These are phyloP conservation scores for Resseliella maxima DNA, from an alignment of 2,888 invertebrate genomes.

Conservation along the genomic window DNA sequence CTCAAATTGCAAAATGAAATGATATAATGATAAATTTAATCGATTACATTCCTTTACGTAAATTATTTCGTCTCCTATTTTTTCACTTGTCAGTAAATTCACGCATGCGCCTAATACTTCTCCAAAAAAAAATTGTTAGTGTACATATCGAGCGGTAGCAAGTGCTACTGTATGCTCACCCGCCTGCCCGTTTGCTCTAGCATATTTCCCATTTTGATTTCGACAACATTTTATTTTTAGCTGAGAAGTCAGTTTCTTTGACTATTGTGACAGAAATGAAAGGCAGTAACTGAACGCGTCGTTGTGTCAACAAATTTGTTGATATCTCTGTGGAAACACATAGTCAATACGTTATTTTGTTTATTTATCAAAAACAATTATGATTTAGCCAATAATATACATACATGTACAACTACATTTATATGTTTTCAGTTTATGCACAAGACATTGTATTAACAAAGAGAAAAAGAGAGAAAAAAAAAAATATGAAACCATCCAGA, in stretches of 20 bases:
- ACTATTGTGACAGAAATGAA: background rate
- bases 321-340: background rate
- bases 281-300: background rate
- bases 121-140: background rate
- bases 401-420: too few relatives aligned
- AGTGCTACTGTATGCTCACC: background rate
- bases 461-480: too few relatives aligned
- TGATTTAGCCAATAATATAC: background rate
- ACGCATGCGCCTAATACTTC: conserved; percentile 8
- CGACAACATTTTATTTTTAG: background rate
- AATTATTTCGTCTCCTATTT: conserved; percentile 8
- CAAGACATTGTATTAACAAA: too few relatives aligned
- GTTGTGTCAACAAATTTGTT: conserved; percentile 24
- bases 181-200: background rate
- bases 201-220: background rate
- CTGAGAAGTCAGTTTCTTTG: background rate
- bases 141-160: background rate
- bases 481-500: too few relatives aligned
- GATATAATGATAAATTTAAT: background rate
- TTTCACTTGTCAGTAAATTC: background rate
- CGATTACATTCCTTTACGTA: conserved; percentile 44
- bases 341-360: background rate
- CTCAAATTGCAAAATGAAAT: background rate
- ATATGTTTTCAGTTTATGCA: too few relatives aligned
- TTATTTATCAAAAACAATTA: background rate